Percentiles rank a stretch among this genome's conserved stretches.
These are phyloP conservation scores for Nanorana parkeri DNA, from an alignment of 2,113 vertebrate species.

Conservation along the genomic window DNA sequence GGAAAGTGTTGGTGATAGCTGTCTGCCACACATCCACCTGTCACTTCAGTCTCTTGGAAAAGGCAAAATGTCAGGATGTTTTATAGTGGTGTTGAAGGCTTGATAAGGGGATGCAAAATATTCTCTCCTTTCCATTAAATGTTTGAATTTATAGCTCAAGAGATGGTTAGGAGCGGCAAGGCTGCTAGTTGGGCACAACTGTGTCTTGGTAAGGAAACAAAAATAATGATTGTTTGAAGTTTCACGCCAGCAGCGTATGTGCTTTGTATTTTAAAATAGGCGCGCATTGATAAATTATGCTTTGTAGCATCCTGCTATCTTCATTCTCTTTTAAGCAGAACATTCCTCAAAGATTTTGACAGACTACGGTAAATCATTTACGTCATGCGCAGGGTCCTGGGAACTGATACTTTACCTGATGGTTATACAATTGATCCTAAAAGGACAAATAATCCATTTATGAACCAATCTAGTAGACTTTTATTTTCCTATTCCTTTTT, in stretches of 20 bases:
- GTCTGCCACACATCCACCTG: too few relatives aligned
- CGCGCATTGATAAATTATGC: background rate
- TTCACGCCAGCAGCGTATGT: background rate
- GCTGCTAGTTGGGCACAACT: background rate
- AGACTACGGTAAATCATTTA: conserved; percentile 5
- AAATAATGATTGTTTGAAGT: background rate
- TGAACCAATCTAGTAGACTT: too few relatives aligned
- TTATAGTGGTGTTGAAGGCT: background rate
- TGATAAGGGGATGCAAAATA: background rate
- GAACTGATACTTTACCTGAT: background rate
- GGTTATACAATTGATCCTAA: background rate
- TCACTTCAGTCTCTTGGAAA: too few relatives aligned
- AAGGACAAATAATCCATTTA: background rate
- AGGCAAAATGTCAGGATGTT: too few relatives aligned
- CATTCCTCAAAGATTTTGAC: conserved; percentile 2
- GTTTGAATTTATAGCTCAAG: background rate
- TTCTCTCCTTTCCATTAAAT: background rate
- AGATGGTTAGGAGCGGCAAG: background rate
- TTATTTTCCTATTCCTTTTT: too few relatives aligned
- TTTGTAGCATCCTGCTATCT: background rate
- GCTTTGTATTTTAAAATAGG: background rate
- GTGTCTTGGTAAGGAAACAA: background rate
- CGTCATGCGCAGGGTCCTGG: background rate
- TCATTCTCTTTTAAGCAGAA: background rate
- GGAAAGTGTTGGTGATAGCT: too few relatives aligned